These are phyloP conservation scores for Lapara coniferarum DNA, from an alignment of 2,888 invertebrate species.

Conservation along the genomic window DNA sequence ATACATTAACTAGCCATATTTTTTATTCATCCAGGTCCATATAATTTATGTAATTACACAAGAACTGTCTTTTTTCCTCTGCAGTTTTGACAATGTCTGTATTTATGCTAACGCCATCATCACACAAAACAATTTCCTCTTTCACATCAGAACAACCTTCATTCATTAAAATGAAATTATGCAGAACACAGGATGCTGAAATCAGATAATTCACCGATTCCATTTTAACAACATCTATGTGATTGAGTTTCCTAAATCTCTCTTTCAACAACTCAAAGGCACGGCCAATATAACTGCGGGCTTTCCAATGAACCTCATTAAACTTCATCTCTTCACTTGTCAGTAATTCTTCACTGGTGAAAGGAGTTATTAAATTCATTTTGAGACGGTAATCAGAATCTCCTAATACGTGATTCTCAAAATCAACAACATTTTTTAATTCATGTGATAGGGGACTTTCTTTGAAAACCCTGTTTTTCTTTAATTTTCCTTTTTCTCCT, in stretches of 20 bases:
- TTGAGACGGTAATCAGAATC: constrained; percentile 68
- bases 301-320: constrained; percentile 73
- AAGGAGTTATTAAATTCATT: constrained; percentile 73
- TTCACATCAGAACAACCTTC: constrained; percentile 69
- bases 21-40: constrained; percentile 50
- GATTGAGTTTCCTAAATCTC: constrained; percentile 68
- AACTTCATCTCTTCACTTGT: constrained; percentile 78
- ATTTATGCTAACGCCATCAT: constrained; percentile 69
- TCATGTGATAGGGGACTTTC: constrained; percentile 63
- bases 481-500: constrained; percentile 62
- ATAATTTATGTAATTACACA: constrained; percentile 76
- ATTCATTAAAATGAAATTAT: constrained; percentile 72
- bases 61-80: constrained; percentile 71
- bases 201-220: constrained; percentile 63
- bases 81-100: constrained; percentile 67
- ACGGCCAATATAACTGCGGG: constrained; percentile 66
- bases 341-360: constrained; percentile 67
- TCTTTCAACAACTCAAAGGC: constrained; percentile 72
- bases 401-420: constrained; percentile 75
- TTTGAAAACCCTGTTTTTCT: constrained; percentile 67
- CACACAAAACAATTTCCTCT: constrained; percentile 63
- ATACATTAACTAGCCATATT: background rate
- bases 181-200: constrained; percentile 69
- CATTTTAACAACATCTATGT: constrained; percentile 61
- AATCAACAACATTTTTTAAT: constrained; percentile 66